Evolutionary conservation across 2,797 vertebrate species (phyloP).

Genomic region (Peromyscus melanophrys): DNA sequence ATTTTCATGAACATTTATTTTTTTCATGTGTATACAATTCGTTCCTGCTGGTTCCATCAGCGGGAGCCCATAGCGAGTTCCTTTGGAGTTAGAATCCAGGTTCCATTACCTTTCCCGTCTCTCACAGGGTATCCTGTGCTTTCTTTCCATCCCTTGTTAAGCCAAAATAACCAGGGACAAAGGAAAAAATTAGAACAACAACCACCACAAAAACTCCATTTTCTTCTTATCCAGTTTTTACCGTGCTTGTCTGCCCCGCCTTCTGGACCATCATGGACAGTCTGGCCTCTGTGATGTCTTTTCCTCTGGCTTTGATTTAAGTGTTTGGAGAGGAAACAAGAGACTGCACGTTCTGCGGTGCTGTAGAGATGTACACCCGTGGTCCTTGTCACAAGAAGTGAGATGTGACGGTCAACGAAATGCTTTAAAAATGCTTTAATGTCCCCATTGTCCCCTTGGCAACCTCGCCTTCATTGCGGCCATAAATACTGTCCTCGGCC

Average conservation of each 20-base stretch:
- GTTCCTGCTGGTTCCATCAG: conserved; percentile 47
- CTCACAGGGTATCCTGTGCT: not conserved
- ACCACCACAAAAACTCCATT: conserved; percentile 27
- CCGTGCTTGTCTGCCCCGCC: not conserved
- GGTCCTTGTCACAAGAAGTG: conserved; percentile 70
- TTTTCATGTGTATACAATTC: conserved; percentile 66
- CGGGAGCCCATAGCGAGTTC: not conserved
- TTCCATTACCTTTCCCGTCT: conserved; percentile 17
- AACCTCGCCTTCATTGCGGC: conserved; percentile 55
- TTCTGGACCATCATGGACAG: conserved; percentile 16
- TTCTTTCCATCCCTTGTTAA: conserved; percentile 35
- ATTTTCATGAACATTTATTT: conserved; percentile 9
- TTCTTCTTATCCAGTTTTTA: conserved; percentile 71
- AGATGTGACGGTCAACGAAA: conserved; percentile 66
- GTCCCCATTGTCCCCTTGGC: conserved; percentile 51
- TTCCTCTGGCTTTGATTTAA: conserved; percentile 54
- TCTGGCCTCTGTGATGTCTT: conserved; percentile 29
- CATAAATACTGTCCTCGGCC: conserved; percentile 41
- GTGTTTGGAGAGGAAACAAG: not conserved
- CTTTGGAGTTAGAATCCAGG: conserved; percentile 17
- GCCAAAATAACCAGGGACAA: not conserved
- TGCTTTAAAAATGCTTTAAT: conserved; percentile 70
- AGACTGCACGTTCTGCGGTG: not conserved
- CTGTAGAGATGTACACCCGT: not conserved
- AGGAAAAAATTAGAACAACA: not conserved